phyloP scores from a whole-genome alignment of 1,140 invertebrate genomes.

The Diplogasteroides magnus region DNA sequence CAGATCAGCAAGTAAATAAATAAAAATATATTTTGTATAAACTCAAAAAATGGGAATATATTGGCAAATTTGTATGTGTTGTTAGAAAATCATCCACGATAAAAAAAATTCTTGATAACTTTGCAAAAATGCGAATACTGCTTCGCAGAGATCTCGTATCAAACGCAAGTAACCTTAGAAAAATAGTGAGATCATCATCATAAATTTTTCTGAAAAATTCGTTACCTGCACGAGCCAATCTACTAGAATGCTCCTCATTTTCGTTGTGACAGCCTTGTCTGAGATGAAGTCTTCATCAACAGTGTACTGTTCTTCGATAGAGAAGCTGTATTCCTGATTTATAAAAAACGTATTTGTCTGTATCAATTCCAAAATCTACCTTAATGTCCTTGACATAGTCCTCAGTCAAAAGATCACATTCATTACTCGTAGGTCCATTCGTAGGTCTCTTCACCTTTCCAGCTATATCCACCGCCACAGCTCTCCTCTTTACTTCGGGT shows the following conservation, averaged over 20 bases:
- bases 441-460: not conserved
- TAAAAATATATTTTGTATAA: not conserved
- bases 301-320: not conserved
- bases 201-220: too few species aligned
- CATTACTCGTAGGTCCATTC: not conserved
- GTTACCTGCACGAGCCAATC: slow-evolving; percentile 30
- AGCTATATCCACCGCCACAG: not conserved
- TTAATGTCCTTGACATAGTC: not conserved
- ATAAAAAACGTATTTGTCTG: not conserved
- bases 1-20: not conserved
- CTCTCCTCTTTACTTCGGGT: not conserved
- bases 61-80: not conserved
- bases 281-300: not conserved
- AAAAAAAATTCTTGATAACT: too few species aligned
- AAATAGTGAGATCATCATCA: too few species aligned
- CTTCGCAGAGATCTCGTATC: too few species aligned
- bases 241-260: slow-evolving; percentile 25
- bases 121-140: too few species aligned
- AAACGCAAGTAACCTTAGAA: too few species aligned
- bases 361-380: not conserved
- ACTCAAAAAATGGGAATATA: too few species aligned
- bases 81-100: too few species aligned
- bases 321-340: not conserved
- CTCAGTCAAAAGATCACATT: not conserved
- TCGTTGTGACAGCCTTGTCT: slow-evolving; percentile 5